Evolutionary conservation across 2,888 invertebrate genomes (phyloP), one percentile per base, ranked within the genome.

Genomic region (Drosophila hamatofila): DNA sequence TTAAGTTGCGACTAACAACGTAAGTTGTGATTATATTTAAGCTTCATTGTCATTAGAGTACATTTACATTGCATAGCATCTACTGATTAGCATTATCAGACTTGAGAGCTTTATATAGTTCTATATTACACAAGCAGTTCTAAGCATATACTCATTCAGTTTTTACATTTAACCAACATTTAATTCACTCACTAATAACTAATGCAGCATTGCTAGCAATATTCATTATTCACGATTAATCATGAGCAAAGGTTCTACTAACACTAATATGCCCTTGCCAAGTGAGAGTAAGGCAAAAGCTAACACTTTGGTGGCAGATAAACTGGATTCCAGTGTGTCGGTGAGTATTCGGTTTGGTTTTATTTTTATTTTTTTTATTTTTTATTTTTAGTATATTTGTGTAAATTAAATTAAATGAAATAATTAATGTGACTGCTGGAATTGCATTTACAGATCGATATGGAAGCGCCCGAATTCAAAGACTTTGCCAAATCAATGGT

Each of bases 401-500:
- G 58, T 41, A 27, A 54, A 75, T 68, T 46, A 5, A 56, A 9
- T 52, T 35, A 51, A 56, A n/a, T 35, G 14, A 0, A 12, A 30
- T 30, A 35, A 59, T 51, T 69, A 33, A 69, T 61, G 30, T 25
- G 37, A 44, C 12, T 14, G 18, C 6, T 18, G 44, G 25, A 48
- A 60, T 27, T 39, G 49, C n/a, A 18, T 42, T 46, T 68, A 46
- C 75, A 92, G 93, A 93, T 93, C 88, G 93, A 93, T 72, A 97
- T 97, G 97, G 97, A 97, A 92, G 95, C 96, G 46, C 94, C 95
- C 81, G 96, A 96, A 85, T 97, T 97, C 92, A 96, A 96, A 92
- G 96, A 96, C 85, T 97, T 97, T 92, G 97, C 98, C 72, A 97
- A 97, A 92, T 97, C 97, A 91, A 98, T 98, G 97, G 95, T 97